Conservation (phyloP, 1,140 invertebrate genomes). For the Diprion similis region DNA sequence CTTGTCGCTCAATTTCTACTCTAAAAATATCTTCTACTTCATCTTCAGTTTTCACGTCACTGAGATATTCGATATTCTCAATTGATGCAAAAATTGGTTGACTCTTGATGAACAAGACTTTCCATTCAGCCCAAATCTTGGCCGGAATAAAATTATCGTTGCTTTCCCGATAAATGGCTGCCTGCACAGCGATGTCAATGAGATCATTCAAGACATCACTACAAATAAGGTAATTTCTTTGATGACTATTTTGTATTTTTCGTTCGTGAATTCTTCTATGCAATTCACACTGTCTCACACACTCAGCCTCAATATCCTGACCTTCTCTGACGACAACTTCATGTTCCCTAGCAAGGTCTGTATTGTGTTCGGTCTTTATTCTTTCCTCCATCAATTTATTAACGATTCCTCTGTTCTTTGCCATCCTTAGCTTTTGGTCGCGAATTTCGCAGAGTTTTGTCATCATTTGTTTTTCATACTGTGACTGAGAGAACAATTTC, state of each 20-base stretch:
- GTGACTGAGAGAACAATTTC: conserved; percentile 65
- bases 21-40: conserved; percentile 25
- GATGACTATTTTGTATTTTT: conserved; percentile 47
- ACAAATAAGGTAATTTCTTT: conserved; percentile 60
- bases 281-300: conserved; percentile 58
- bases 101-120: conserved; percentile 59
- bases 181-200: conserved; percentile 61
- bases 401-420: conserved; percentile 59
- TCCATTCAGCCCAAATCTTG: conserved; percentile 62
- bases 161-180: conserved; percentile 57
- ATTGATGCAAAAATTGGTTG: conserved; percentile 58
- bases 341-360: conserved; percentile 55
- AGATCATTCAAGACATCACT: conserved; percentile 61
- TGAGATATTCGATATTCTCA: conserved; percentile 18
- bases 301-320: conserved; percentile 62
- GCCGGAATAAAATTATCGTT: conserved; percentile 52
- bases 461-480: conserved; percentile 70
- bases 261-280: conserved; percentile 60
- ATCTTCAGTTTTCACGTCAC: conserved; percentile 21
- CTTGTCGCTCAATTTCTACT: conserved; percentile 38
- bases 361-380: conserved; percentile 56
- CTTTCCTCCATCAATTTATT: conserved; percentile 58
- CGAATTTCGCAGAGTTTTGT: conserved; percentile 67
- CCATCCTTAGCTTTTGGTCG: conserved; percentile 61
- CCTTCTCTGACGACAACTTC: conserved; percentile 56